Evolutionary conservation across 2,888 invertebrate species (phyloP), one percentile per base, ranked within the genome.

Genomic region (Neoascia interrupta): DNA sequence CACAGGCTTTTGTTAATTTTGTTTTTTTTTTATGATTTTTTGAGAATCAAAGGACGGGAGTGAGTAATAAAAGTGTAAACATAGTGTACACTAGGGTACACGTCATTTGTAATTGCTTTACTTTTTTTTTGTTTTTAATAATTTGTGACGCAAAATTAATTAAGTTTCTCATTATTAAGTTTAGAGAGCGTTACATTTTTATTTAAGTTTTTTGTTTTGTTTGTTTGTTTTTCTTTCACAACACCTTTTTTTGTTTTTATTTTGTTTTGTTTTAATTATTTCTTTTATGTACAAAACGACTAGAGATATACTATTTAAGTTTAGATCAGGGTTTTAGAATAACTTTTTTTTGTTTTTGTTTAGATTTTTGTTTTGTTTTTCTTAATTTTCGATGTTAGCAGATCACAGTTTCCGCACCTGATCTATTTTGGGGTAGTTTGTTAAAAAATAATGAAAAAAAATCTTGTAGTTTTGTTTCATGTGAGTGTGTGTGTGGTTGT

Each of bases 361-460:
- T n/a, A n/a, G n/a, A n/a, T n/a, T n/a, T n/a, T n/a, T n/a, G n/a
- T 31, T 56, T 64, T 37, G 26, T 74, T 36, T 60, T 68, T 60
- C 49, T 79, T 72, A 70, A 47, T 66, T 79, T 79, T 79, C 79
- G 79, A 79, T 79, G 79, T 79, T 79, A 73, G 79, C 79, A 79
- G 79, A 79, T 79, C 79, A 79, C 79, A 79, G 79, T 73, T 79
- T 79, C 79, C 79, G 73, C 79, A 73, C 79, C 79, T 79, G 79
- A 79, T 73, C 79, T 43, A 61, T 66, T 16, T 47, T 54, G 66
- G 73, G 73, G 54, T 61, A 68, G 73, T 79, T 61, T 73, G 69
- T 74, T 61, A 36, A 41, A 51, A 53, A 74, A 53, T 70, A 58
- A 56, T 54, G n/a, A n/a, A n/a, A n/a, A 79, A 73, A 73, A 61